phyloP scores from a whole-genome alignment of 2,888 invertebrate genomes.

The Netelia fuscicornis region DNA sequence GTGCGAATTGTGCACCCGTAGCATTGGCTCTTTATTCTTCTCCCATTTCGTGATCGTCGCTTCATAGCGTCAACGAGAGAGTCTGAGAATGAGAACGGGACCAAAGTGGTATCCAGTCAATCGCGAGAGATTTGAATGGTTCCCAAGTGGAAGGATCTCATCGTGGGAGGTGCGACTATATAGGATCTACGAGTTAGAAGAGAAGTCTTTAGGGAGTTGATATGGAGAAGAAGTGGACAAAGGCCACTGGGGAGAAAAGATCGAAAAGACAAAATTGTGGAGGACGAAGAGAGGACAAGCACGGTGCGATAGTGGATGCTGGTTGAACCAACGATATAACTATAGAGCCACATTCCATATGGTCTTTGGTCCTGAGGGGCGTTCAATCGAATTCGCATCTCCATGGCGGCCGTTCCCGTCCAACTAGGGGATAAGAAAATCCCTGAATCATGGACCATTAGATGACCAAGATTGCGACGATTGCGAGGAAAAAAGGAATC shows the following conservation, averaged over 20 bases:
- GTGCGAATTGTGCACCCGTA: conserved; percentile 61
- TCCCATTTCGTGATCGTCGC: background rate
- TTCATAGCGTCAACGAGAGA: background rate
- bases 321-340: conserved; percentile 34
- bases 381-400: conserved; percentile 68
- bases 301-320: conserved; percentile 57
- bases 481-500: conserved; percentile 35
- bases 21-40: conserved; percentile 59
- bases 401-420: conserved; percentile 34
- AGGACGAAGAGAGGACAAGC: conserved; percentile 31
- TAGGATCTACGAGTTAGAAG: conserved; percentile 51
- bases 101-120: conserved; percentile 74
- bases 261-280: conserved; percentile 17
- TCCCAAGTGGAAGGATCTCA: conserved; percentile 57
- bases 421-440: conserved; percentile 67
- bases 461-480: conserved; percentile 72
- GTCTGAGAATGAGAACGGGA: conserved; percentile 38
- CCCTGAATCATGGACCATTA: conserved; percentile 75
- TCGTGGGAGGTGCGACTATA: conserved; percentile 4
- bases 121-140: conserved; percentile 75
- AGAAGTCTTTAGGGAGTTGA: conserved; percentile 27
- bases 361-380: conserved; percentile 24
- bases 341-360: background rate
- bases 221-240: conserved; percentile 45
- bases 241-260: conserved; percentile 29